Evolutionary conservation across 1,140 invertebrate genomes (phyloP).

Genomic region (Drosophila obscura): DNA sequence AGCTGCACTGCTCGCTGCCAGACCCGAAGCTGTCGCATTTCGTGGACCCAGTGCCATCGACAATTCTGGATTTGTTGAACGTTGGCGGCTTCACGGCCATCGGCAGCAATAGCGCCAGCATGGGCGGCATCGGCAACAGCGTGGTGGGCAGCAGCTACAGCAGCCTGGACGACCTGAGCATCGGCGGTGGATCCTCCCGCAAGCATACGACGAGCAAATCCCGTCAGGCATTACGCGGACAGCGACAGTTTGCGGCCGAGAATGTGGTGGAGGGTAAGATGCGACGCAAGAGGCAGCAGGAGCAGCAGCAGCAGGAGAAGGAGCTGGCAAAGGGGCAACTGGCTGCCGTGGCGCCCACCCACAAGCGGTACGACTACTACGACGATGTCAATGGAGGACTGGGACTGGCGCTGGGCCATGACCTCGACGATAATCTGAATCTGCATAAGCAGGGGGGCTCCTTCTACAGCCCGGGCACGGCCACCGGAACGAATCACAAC

Average conservation of each 20-base stretch:
- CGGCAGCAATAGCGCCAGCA: conserved; percentile 74
- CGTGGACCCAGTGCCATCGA: conserved; percentile 71
- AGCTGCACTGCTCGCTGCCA: conserved; percentile 88
- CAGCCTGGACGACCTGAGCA: conserved; percentile 19
- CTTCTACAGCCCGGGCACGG: conserved; percentile 50
- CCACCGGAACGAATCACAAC: conserved; percentile 48
- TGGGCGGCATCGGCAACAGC: conserved; percentile 67
- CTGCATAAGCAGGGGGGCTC: conserved; percentile 72
- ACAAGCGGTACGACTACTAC: conserved; percentile 78
- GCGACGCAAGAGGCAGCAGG: conserved; percentile 38
- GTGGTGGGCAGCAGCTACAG: conserved; percentile 45
- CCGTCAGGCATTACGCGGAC: conserved; percentile 62
- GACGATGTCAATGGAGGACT: conserved; percentile 58
- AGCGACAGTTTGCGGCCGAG: conserved; percentile 63
- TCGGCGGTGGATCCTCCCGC: conserved; percentile 6
- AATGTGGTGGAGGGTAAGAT: conserved; percentile 64
- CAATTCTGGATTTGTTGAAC: conserved; percentile 70
- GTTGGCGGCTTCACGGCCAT: conserved; percentile 73
- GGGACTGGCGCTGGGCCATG: conserved; percentile 47
- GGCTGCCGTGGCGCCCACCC: conserved; percentile 61
- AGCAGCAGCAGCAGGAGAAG: conserved; percentile 11
- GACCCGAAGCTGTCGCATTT: conserved; percentile 75
- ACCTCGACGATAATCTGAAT: conserved; percentile 73
- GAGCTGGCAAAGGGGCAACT: conserved; percentile 24
- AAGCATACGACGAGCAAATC: conserved; percentile 62